Conservation (phyloP, 2,797 vertebrate species). For the Leucoraja ocellata region DNA sequence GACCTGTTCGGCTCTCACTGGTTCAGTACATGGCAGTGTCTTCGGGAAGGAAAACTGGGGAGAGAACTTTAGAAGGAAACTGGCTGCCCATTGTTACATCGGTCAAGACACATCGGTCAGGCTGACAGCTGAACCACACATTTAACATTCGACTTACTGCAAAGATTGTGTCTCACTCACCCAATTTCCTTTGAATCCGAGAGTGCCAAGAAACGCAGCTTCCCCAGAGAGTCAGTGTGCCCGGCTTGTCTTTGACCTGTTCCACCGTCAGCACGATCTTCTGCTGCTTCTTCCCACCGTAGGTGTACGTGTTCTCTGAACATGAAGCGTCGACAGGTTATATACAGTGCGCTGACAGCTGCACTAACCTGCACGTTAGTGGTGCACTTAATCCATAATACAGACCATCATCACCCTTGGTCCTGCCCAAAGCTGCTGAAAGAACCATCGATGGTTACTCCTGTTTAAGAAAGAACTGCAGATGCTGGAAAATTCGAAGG, state of each 20-base stretch:
- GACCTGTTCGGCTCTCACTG: neutral
- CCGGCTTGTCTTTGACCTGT: conserved; percentile 64
- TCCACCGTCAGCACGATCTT: conserved; percentile 74
- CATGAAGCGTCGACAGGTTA: conserved; percentile 33
- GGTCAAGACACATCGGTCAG: neutral
- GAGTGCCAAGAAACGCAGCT: conserved; percentile 64
- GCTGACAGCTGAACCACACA: neutral
- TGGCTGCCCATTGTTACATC: neutral
- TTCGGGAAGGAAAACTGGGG: neutral
- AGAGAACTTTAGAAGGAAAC: neutral
- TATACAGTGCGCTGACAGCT: neutral
- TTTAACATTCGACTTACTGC: too few relatives aligned
- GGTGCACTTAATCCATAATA: too few relatives aligned
- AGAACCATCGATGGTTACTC: too few relatives aligned
- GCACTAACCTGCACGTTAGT: neutral
- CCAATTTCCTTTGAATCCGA: conserved; percentile 66
- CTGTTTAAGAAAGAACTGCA: too few relatives aligned
- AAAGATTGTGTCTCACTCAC: conserved; percentile 49
- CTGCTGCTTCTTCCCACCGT: conserved; percentile 62
- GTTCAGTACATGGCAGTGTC: neutral
- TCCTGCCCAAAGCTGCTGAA: too few relatives aligned
- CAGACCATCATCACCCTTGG: too few relatives aligned
- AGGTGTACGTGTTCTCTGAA: conserved; percentile 64
- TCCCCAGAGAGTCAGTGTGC: conserved; percentile 77
- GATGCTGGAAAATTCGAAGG: too few relatives aligned